Base-by-base conservation (phyloP, 2,113 vertebrate species). In the Ciconia boyciana region DNA sequence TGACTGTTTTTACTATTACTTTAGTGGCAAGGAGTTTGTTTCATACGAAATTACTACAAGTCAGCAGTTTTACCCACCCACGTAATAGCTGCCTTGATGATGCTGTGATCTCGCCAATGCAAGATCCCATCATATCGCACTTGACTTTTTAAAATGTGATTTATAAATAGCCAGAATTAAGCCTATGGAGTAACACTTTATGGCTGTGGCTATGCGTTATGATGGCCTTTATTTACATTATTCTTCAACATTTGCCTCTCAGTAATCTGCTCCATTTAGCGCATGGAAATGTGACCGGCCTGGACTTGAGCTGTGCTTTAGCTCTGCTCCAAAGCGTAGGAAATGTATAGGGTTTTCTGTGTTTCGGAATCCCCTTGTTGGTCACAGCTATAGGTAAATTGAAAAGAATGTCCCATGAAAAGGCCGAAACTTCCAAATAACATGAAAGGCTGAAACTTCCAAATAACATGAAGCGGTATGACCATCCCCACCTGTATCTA, bases 401-500 rank as follows among this genome's bases (percentile, higher is more conserved):
- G 16, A 21, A 25, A 74, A 55, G 16, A 49, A 36, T 41, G 62
- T 39, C 12, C 25, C 3, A 4, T 11, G 16, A 14, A 34, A 83
- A 83, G 51, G 10, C n/a, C 32, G 11, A 51, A 84, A 36, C 25
- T 51, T 69, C 7, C 9, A 48, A 64, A 64, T 41, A 31, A 14
- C 8, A 0, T 49, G 20, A 25, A 55, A n/a, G 51, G 10, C n/a
- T 32, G 11, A 51, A 84, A 36, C 25, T 51, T 69, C 7, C 9
- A 48, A 64, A 64, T 41, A 31, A 14, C 8, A 0, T 49, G 20
- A 25, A 55, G 36, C 21, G 46, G 21, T 3, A 2, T 0, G 0
- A 10, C 32, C 48, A 12, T 62, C 49, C 44, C 44, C 54, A 41
- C 13, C 13, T 24, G 4, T 28, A 0, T 22, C 28, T 55, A 4